These are phyloP conservation scores for Condylostylus longicornis DNA, from an alignment of 1,140 invertebrate genomes.

Conservation along the genomic window DNA sequence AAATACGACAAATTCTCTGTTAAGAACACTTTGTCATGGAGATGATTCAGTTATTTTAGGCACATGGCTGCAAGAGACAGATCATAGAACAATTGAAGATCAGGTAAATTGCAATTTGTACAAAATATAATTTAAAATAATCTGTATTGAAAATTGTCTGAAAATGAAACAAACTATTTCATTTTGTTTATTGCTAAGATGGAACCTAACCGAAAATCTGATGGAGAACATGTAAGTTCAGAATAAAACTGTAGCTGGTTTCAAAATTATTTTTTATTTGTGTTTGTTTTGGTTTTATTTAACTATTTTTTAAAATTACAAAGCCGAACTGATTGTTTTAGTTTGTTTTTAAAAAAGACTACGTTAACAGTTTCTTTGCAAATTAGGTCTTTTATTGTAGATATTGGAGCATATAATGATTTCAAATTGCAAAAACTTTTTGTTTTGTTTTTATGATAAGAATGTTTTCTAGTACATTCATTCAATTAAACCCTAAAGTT, in stretches of 20 bases:
- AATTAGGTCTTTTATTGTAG: no score
- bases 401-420: no score
- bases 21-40: slow-evolving; percentile 75
- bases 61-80: slow-evolving; percentile 84
- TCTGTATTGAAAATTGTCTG: slow-evolving; percentile 1
- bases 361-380: no score
- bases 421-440: no score
- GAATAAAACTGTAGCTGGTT: no score
- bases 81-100: slow-evolving; percentile 93
- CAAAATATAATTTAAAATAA: background rate
- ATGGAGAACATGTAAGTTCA: slow-evolving; percentile 58
- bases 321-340: no score
- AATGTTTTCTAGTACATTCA: no score
- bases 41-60: slow-evolving; percentile 78
- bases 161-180: background rate
- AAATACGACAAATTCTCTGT: slow-evolving; percentile 82
- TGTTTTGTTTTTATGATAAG: no score
- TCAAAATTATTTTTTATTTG: slow-evolving; percentile 1
- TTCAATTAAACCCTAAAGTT: no score
- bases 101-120: slow-evolving; percentile 63
- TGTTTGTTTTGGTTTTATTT: slow-evolving; percentile 4
- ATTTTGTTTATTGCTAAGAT: slow-evolving; percentile 36
- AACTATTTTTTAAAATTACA: background rate
- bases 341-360: background rate
- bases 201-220: slow-evolving; percentile 55